Evolutionary conservation across 1,140 invertebrate genomes (phyloP), one percentile per base, ranked within the genome.

Genomic region (Trichogramma pretiosum): DNA sequence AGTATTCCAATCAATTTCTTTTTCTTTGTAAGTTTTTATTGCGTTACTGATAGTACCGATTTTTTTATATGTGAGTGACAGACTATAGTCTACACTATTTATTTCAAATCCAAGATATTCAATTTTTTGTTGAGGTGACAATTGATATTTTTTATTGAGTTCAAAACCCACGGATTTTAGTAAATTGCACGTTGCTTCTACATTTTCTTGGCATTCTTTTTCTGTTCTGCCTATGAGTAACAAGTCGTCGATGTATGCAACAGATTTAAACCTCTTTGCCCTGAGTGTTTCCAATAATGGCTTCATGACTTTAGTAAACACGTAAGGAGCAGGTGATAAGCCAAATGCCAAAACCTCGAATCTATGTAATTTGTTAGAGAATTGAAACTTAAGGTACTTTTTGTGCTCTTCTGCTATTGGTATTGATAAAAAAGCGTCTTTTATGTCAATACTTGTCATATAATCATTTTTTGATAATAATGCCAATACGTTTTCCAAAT

Each of bases 311-410:
- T 55, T 55, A 10, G 50, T 55, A 45, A 46, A 55, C 0, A 52
- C 16, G 10, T 34, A 41, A 13, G 50, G 54, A 4, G 47, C 54
- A 5, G 37, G 22, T 14, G 5, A 46, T 17, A 55, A 34, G 10
- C 53, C 49, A 35, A 55, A 55, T 1, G 53, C 42, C 7, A 44
- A 18, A 22, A 36, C 41, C 40, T 54, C 22, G 40, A 56, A 58
- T 41, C 56, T 42, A 37, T 46, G 56, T 0, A 51, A 9, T 28
- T 50, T 3, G 16, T 34, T 22, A 14, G 42, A 5, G 43, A 58
- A 58, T 19, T 24, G 23, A 17, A 54, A 50, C 45, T 46, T 45
- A n/a, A 50, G 26, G 4, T 47, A 45, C 7, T 21, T 45, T 9
- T 16, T 19, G 30, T 13, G 5, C 34, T 38, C 13, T 30, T 36